A percentile compares a stretch with the other conserved stretches of the same genome.
phyloP scores from a whole-genome alignment of 2,888 invertebrate species.

The Andrena hattorfiana region DNA sequence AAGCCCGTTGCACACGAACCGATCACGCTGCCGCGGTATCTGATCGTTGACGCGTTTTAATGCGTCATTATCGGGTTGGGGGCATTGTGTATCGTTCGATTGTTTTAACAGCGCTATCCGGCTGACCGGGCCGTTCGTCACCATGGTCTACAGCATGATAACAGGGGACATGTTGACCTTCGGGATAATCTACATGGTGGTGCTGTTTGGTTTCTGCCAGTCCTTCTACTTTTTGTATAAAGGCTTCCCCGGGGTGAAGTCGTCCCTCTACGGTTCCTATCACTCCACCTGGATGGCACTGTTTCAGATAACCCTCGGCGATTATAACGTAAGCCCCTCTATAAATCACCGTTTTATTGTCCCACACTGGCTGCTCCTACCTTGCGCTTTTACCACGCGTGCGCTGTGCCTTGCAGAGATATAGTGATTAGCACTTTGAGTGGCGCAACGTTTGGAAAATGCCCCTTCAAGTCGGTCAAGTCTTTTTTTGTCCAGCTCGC shows the following conservation, averaged over 20 bases:
- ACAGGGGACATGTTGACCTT: constrained; percentile 99
- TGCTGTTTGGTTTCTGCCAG: constrained; percentile 98
- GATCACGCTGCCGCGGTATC: not conserved
- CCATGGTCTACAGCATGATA: constrained; percentile 99
- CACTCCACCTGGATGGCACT: constrained; percentile 98
- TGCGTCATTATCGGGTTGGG: constrained; percentile 22
- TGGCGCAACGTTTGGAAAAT: too few species aligned
- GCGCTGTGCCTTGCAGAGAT: not conserved
- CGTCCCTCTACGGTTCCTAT: constrained; percentile 93
- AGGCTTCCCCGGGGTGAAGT: constrained; percentile 93
- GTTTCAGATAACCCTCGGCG: constrained; percentile 98
- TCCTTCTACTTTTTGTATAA: constrained; percentile 98
- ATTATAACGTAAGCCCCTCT: constrained; percentile 95
- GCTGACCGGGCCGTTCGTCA: constrained; percentile 99
- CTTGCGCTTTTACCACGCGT: not conserved
- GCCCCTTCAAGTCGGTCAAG: too few species aligned
- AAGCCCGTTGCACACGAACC: constrained; percentile 4
- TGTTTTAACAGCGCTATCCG: constrained; percentile 91
- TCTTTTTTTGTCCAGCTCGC: too few species aligned
- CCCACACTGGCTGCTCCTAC: constrained; percentile 14
- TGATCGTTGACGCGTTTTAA: constrained; percentile 34
- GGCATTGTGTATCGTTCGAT: constrained; percentile 40
- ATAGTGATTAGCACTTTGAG: too few species aligned
- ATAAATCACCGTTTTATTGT: constrained; percentile 60
- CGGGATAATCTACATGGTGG: constrained; percentile 97